These are phyloP conservation scores for Oenanthe oenanthe DNA, from an alignment of 2,113 vertebrate genomes.

Conservation along the genomic window DNA sequence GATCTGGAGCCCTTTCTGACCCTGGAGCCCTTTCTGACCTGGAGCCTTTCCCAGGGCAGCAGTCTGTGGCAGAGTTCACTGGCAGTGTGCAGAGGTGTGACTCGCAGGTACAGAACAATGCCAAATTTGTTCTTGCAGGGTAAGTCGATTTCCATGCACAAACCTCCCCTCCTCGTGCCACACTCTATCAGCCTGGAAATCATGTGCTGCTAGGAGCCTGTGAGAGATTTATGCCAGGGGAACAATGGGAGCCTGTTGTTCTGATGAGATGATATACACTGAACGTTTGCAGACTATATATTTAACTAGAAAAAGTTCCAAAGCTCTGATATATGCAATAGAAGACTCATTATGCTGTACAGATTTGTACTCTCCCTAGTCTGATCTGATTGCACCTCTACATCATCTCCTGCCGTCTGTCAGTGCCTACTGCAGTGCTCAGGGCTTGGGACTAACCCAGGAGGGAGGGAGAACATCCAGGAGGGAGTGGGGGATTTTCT, in stretches of 20 bases:
- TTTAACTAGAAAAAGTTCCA: constrained; percentile 43
- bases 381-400: constrained; percentile 41
- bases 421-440: background rate
- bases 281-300: constrained; percentile 8
- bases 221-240: constrained; percentile 42
- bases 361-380: background rate
- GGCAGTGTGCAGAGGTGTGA: background rate
- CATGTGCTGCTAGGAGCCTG: constrained; percentile 6
- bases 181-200: constrained; percentile 36
- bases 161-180: background rate
- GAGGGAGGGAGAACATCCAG: background rate
- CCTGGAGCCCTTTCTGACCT: background rate
- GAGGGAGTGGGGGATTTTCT: background rate
- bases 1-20: background rate
- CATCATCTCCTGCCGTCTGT: constrained; percentile 48
- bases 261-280: constrained; percentile 34
- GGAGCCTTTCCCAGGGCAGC: background rate
- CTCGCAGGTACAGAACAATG: constrained; percentile 43
- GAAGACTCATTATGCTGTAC: constrained; percentile 40
- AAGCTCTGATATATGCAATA: constrained; percentile 51
- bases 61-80: background rate
- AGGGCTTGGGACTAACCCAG: background rate
- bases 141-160: constrained; percentile 49
- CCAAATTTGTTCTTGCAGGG: constrained; percentile 29
- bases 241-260: constrained; percentile 71